Percentiles rank a stretch among this genome's conserved stretches.
phyloP scores from a whole-genome alignment of 1,140 invertebrate genomes.

The Drusus annulatus region DNA sequence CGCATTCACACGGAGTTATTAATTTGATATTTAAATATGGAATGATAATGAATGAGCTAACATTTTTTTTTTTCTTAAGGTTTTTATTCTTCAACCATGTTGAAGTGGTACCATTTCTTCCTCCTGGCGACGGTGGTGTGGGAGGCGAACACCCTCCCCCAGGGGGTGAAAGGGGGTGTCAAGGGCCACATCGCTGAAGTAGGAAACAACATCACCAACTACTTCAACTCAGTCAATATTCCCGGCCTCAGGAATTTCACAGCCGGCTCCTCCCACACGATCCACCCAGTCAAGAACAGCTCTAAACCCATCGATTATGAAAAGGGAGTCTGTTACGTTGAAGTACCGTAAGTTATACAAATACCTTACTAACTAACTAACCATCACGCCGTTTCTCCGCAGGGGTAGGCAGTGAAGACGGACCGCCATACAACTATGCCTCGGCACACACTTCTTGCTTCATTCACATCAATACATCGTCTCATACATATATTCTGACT shows the following conservation, averaged over 20 bases:
- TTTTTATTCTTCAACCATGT: not conserved
- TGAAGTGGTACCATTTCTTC: slow-evolving; percentile 23
- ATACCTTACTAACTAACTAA: too few species aligned
- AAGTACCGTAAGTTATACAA: slow-evolving; percentile 75
- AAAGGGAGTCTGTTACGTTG: slow-evolving; percentile 71
- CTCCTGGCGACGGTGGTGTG: slow-evolving; percentile 9
- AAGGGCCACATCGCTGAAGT: slow-evolving; percentile 22
- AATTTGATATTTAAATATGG: too few species aligned
- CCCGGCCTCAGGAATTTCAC: slow-evolving; percentile 47
- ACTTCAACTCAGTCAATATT: not conserved
- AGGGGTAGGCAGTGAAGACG: too few species aligned
- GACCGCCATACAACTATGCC: too few species aligned
- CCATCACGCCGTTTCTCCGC: too few species aligned
- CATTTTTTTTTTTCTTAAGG: not conserved
- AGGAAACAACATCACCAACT: slow-evolving; percentile 14
- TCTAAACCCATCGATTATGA: slow-evolving; percentile 60
- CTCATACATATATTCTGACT: too few species aligned
- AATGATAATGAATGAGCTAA: too few species aligned
- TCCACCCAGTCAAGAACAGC: slow-evolving; percentile 42
- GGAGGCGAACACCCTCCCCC: slow-evolving; percentile 10
- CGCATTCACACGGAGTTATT: too few species aligned
- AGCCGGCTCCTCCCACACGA: slow-evolving; percentile 36
- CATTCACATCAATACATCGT: too few species aligned
- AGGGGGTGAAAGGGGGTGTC: slow-evolving; percentile 13
- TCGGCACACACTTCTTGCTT: too few species aligned